Evolutionary conservation across 2,113 vertebrate genomes (phyloP).

Genomic region (Laticauda colubrina): DNA sequence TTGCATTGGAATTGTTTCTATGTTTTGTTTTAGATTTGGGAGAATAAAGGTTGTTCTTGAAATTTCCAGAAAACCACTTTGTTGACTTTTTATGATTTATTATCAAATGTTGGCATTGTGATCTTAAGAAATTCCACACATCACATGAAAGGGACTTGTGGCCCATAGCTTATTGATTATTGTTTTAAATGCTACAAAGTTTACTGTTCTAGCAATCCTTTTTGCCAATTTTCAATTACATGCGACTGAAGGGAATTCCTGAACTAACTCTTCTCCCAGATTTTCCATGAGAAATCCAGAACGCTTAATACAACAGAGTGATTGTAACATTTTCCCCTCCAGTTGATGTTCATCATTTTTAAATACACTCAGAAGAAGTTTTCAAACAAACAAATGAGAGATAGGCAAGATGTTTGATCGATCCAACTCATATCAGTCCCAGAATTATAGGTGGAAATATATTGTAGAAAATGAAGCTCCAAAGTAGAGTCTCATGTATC

Average conservation of each 20-base stretch:
- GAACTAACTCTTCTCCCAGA: not conserved
- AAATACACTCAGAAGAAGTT: not conserved
- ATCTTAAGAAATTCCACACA: not conserved
- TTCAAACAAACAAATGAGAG: not conserved
- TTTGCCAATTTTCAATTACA: not conserved
- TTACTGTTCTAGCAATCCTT: not conserved
- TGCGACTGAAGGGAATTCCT: not conserved
- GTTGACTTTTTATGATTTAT: not conserved
- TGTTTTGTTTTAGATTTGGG: not conserved
- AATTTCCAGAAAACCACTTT: not conserved
- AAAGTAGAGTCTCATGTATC: not conserved
- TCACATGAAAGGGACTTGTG: not conserved
- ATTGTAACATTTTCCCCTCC: not conserved
- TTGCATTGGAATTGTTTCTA: not conserved
- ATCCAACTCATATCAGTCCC: not conserved
- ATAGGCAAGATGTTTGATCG: not conserved
- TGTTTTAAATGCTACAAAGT: not conserved
- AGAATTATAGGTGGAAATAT: not conserved
- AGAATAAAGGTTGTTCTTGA: not conserved
- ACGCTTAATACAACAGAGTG: not conserved
- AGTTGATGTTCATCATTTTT: not conserved
- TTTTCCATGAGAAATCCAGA: not conserved
- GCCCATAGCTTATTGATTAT: not conserved
- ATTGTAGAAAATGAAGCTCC: not conserved
- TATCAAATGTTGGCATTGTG: not conserved